Base-by-base conservation (phyloP, 2,113 vertebrate genomes). In the Archilochus colubris region DNA sequence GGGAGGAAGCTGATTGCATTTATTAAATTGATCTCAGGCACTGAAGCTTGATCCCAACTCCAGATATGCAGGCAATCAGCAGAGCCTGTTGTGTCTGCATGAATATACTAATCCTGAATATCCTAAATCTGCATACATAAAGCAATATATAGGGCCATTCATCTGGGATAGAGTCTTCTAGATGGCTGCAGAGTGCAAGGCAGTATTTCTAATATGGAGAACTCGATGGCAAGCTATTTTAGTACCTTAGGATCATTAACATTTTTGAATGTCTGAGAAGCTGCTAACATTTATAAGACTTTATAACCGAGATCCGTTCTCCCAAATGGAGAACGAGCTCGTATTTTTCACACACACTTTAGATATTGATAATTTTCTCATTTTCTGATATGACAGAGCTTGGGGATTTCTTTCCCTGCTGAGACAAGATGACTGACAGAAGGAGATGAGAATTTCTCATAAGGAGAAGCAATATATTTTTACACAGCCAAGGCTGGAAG, bases 321-420 rank as follows among this genome's bases (percentile, higher is more conserved):
- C 86, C 76, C 66, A 88, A 23, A 70, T 75, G 82, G 57, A 96
- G 88, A 78, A 83, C 24, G 83, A 73, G 28, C 63, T 93, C 58
- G 5, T 92, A 61, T 94, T 96, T 95, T 95, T 93, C 93, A 85
- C 51, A 50, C 14, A 43, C 59, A 11, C n/a, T 82, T 77, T 82
- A 67, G 86, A 59, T 36, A 93, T 95, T 82, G 94, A 88, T 89
- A 86, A 91, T 93, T 95, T 96, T 93, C 95, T 97, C 91, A 92
- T 94, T 96, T 96, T 96, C 80, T 97, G 91, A 90, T 92, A 82
- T 90, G 88, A 72, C 25, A 93, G 86, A 66, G 63, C 69, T 94
- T 62, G 14, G 31, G 75, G 21, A 43, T n/a, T 92, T 88, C 92
- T 50, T 79, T 24, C 22, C 43, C 78, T 12, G 4, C 78, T 68